phyloP scores from a whole-genome alignment of 2,888 invertebrate genomes.

The Anaspis maculata region DNA sequence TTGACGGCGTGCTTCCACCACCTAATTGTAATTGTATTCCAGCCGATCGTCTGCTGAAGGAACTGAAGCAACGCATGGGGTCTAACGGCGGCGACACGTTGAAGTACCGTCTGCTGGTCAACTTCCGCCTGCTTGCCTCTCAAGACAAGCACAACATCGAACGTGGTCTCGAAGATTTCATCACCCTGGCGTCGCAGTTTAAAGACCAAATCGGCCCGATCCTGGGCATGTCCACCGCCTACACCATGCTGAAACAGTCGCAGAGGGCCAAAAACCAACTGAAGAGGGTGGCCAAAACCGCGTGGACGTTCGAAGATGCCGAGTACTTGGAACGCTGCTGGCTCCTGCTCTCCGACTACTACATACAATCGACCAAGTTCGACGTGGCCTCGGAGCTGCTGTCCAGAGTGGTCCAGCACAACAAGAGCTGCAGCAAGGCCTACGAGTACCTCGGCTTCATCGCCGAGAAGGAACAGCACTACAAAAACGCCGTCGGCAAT shows the following conservation, averaged over 20 bases:
- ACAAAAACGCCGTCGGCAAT: slow-evolving; percentile 71
- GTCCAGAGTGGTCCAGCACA: slow-evolving; percentile 67
- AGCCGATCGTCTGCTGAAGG: slow-evolving; percentile 60
- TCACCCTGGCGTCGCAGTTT: slow-evolving; percentile 58
- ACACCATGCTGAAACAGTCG: slow-evolving; percentile 81
- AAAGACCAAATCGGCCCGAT: slow-evolving; percentile 79
- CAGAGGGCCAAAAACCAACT: slow-evolving; percentile 88
- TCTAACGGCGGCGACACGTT: slow-evolving; percentile 55
- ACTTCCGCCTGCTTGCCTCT: slow-evolving; percentile 75
- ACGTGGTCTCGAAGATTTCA: slow-evolving; percentile 71
- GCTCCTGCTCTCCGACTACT: slow-evolving; percentile 88
- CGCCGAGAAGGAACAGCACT: slow-evolving; percentile 87
- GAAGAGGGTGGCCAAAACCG: slow-evolving; percentile 75
- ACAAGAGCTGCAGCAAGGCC: slow-evolving; percentile 83
- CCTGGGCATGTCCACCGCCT: slow-evolving; percentile 62
- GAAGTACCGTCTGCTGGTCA: slow-evolving; percentile 64
- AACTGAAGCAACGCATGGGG: slow-evolving; percentile 57
- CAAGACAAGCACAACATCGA: slow-evolving; percentile 80
- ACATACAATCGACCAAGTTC: slow-evolving; percentile 71
- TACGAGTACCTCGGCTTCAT: slow-evolving; percentile 82
- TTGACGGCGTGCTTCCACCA: too few species aligned
- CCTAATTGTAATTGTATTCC: slow-evolving; percentile 1
- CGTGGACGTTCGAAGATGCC: slow-evolving; percentile 93
- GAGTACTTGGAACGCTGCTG: slow-evolving; percentile 94
- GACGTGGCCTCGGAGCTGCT: slow-evolving; percentile 82